Evolutionary conservation across 2,888 invertebrate species (phyloP).

Genomic region (Napeogenes sylphis): DNA sequence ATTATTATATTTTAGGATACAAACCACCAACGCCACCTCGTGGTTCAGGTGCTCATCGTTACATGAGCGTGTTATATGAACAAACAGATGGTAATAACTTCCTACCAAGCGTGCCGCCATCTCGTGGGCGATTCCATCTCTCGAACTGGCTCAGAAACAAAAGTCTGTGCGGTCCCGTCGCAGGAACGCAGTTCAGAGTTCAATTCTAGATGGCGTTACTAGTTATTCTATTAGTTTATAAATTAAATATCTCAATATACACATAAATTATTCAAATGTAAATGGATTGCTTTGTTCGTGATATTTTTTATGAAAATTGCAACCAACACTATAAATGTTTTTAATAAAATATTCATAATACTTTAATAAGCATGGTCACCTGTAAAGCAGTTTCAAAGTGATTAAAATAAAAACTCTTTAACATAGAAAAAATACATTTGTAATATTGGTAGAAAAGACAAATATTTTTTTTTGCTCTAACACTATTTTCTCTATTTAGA

Average conservation of each 20-base stretch:
- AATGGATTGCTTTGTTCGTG: too few relatives aligned
- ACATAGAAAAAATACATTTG: too few relatives aligned
- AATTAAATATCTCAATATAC: neutral
- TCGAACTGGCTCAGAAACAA: conserved; percentile 65
- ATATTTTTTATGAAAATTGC: too few relatives aligned
- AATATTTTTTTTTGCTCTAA: too few relatives aligned
- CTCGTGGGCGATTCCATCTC: conserved; percentile 55
- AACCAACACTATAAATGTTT: too few relatives aligned
- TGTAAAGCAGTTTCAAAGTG: too few relatives aligned
- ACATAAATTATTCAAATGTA: neutral
- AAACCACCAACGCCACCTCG: conserved; percentile 70
- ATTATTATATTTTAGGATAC: conserved; percentile 50
- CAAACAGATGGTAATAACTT: conserved; percentile 69
- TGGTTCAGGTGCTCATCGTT: conserved; percentile 66
- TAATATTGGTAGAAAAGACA: too few relatives aligned
- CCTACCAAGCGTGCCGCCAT: conserved; percentile 54
- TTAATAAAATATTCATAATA: too few relatives aligned
- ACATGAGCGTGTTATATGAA: conserved; percentile 63
- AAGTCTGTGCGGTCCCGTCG: conserved; percentile 65
- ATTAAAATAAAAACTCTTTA: too few relatives aligned
- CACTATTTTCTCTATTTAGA: too few relatives aligned
- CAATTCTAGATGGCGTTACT: conserved; percentile 61
- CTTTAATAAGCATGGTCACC: too few relatives aligned
- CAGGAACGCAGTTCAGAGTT: conserved; percentile 57
- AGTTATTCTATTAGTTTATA: conserved; percentile 7